A percentile compares a stretch with the other conserved stretches of the same genome.
Conservation (phyloP, 2,797 vertebrate species). For the Nothura maculosa region DNA sequence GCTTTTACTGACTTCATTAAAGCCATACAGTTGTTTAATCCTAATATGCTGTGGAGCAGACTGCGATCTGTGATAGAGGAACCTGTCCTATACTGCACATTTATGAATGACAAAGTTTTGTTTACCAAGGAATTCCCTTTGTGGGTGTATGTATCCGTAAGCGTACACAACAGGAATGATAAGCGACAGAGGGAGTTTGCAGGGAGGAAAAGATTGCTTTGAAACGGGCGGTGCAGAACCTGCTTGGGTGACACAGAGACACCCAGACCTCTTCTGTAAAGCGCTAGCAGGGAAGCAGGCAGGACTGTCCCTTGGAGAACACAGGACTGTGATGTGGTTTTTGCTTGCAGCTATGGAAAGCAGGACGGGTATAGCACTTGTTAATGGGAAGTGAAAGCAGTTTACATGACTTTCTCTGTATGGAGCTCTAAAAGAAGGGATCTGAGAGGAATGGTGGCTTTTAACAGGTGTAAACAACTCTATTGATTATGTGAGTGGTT, state of each 20-base stretch:
- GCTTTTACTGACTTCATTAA: background rate
- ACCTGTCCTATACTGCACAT: background rate
- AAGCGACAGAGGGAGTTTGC: background rate
- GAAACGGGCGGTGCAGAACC: background rate
- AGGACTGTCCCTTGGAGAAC: background rate
- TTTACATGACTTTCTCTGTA: background rate
- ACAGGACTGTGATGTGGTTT: background rate
- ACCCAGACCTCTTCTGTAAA: background rate
- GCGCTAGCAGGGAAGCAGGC: background rate
- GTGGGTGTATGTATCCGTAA: fast-evolving
- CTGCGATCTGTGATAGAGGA: background rate
- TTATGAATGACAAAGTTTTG: background rate
- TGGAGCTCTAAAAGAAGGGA: background rate
- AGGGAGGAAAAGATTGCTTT: background rate
- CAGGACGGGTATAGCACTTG: background rate
- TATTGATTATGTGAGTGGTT: background rate
- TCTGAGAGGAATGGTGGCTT: background rate
- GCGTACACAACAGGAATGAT: background rate
- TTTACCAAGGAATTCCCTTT: fast-evolving
- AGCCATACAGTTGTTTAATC: background rate
- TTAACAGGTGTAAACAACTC: background rate
- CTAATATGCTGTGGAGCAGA: background rate
- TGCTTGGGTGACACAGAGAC: background rate
- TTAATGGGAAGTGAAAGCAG: fast-evolving
- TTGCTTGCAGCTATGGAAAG: background rate